Conservation (phyloP, 2,113 vertebrate genomes). For the Typhlomys cinereus region DNA sequence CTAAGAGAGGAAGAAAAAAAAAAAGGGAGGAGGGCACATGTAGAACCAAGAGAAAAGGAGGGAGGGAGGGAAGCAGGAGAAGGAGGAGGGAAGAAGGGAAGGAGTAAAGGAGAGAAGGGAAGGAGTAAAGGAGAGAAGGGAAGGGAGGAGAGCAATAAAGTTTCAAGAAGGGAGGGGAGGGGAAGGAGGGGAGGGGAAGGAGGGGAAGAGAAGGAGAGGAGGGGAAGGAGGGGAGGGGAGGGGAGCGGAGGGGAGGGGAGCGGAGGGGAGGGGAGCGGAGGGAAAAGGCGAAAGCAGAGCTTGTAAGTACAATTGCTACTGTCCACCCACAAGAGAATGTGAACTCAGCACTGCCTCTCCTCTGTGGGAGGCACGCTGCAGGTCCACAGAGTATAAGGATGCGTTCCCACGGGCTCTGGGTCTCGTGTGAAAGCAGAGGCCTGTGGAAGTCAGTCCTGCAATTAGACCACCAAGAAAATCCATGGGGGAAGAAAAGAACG, state of each 20-base stretch:
- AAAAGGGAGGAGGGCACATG: neutral
- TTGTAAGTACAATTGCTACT: neutral
- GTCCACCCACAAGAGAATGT: neutral
- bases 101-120: no score
- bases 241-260: no score
- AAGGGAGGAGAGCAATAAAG: neutral
- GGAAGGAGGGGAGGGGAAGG: neutral
- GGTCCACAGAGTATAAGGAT: neutral
- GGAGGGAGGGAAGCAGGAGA: neutral
- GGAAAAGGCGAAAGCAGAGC: neutral
- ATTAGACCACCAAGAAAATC: neutral
- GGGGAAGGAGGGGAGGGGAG: neutral
- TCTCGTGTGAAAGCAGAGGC: neutral
- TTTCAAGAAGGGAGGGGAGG: no score
- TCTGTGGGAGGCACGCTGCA: neutral
- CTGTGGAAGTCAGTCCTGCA: neutral
- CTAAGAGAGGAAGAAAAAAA: neutral
- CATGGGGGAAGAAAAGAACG: neutral
- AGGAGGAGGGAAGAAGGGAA: neutral
- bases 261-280: accelerated
- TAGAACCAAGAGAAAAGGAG: neutral
- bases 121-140: accelerated
- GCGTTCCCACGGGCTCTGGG: neutral
- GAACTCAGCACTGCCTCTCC: neutral
- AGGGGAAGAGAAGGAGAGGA: neutral